Percentiles rank a stretch among this genome's conserved stretches.
phyloP scores from a whole-genome alignment of 2,888 invertebrate species.

The Microctonus hyperodae region DNA sequence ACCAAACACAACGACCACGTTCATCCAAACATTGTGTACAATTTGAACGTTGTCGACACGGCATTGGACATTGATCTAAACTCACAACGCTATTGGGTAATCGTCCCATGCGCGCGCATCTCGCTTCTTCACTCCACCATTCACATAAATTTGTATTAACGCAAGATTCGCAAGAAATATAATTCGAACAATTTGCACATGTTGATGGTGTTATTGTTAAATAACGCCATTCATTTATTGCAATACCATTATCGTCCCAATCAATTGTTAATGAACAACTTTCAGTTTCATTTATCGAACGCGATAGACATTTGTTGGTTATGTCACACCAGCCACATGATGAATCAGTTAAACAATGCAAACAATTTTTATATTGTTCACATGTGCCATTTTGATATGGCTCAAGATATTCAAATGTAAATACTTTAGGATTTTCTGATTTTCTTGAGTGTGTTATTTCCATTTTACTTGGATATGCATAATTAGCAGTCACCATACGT shows the following conservation, averaged over 20 bases:
- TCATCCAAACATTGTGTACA: slow-evolving; percentile 86
- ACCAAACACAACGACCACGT: slow-evolving; percentile 93
- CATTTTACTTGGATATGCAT: slow-evolving; percentile 74
- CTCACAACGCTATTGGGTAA: slow-evolving; percentile 72
- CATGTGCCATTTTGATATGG: slow-evolving; percentile 86
- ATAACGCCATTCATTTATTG: slow-evolving; percentile 76
- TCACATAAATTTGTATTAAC: slow-evolving; percentile 79
- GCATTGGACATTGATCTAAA: slow-evolving; percentile 76
- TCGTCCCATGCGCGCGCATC: slow-evolving; percentile 82
- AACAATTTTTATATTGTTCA: slow-evolving; percentile 79
- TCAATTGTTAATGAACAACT: slow-evolving; percentile 68
- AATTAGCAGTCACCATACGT: slow-evolving; percentile 64
- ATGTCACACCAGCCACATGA: slow-evolving; percentile 93
- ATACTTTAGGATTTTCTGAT: slow-evolving; percentile 79
- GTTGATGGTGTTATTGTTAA: slow-evolving; percentile 82
- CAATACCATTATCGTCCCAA: slow-evolving; percentile 64
- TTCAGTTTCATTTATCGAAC: slow-evolving; percentile 72
- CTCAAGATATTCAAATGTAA: slow-evolving; percentile 88
- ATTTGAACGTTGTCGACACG: slow-evolving; percentile 79
- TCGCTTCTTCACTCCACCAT: slow-evolving; percentile 91
- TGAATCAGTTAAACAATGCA: slow-evolving; percentile 87
- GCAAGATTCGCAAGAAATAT: slow-evolving; percentile 87
- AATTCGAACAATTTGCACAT: slow-evolving; percentile 89
- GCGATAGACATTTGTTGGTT: slow-evolving; percentile 73
- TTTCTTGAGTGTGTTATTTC: slow-evolving; percentile 79